Evolutionary conservation across 2,113 vertebrate genomes (phyloP), one percentile per base, ranked within the genome.

Genomic region (Centropristis striata): DNA sequence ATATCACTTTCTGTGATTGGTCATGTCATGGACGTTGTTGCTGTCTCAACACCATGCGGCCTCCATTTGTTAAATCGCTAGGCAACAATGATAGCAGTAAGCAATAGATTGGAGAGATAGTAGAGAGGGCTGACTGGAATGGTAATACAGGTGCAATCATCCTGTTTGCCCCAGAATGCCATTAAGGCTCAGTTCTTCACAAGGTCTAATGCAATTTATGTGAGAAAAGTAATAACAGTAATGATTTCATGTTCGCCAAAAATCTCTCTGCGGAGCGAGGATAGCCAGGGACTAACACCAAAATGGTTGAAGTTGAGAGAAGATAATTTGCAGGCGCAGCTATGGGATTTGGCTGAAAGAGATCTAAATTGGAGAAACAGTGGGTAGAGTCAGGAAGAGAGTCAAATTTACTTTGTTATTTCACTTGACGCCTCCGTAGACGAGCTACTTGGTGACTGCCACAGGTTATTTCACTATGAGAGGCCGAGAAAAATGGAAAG

Each of bases 401-500:
- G 72, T 77, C 51, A 51, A 75, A 85, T 74, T 67, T 13, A 63
- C n/a, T 68, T 55, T 25, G 63, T 53, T 44, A 75, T 71, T 83
- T 82, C n/a, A 57, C 49, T 73, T 46, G 46, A 78, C 85, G 80
- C 37, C 37, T 68, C 41, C 4, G 46, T 2, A 77, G 75, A 64
- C 73, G 70, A 84, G 50, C 21, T 55, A 58, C 44, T 85, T 73
- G 64, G 70, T 55, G 78, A 91, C 86, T 84, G 78, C 70, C 77
- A 87, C 81, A 73, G 79, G 74, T 87, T 86, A 77, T 81, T 87
- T 83, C 46, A 81, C 74, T 57, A 51, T 66, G 47, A 76, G 32
- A 81, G 53, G 65, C 18, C 14, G 37, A 68, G 47, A 47, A 63
- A 54, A 71, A 75, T 42, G 14, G 69, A 23, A 64, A 65, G 28